These are phyloP conservation scores for Cuniculus paca DNA, from an alignment of 2,797 vertebrate species.

Conservation along the genomic window DNA sequence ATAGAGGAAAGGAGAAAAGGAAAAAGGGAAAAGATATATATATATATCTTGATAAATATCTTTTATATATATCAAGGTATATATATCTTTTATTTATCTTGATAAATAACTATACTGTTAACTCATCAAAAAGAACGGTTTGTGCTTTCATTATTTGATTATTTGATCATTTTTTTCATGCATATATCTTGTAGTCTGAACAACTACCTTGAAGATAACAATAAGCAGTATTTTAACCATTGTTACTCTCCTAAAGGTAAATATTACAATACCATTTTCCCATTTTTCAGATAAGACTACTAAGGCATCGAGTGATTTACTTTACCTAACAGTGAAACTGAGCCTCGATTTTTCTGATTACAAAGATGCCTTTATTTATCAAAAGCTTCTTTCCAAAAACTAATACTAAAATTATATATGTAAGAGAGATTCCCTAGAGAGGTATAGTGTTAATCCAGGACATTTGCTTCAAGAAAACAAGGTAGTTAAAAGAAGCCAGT, in stretches of 20 bases:
- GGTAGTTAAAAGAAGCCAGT: not conserved
- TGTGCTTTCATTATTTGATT: too few relatives aligned
- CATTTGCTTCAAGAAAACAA: slow-evolving; percentile 6
- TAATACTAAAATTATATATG: not conserved
- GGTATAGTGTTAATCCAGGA: not conserved
- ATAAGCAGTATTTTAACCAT: too few relatives aligned
- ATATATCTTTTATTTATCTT: too few relatives aligned
- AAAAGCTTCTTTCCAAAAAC: not conserved
- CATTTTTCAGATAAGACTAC: not conserved
- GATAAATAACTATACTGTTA: too few relatives aligned
- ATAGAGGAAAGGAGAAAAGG: too few relatives aligned
- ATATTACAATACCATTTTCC: fast-evolving
- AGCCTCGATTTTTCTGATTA: not conserved
- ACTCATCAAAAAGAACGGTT: too few relatives aligned
- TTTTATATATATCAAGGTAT: too few relatives aligned
- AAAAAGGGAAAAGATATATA: too few relatives aligned
- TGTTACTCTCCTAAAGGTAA: not conserved
- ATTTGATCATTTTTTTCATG: too few relatives aligned
- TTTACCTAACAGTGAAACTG: not conserved
- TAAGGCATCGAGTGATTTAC: not conserved
- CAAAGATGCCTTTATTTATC: not conserved
- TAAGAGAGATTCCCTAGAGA: not conserved
- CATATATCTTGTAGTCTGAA: too few relatives aligned
- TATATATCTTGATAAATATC: too few relatives aligned
- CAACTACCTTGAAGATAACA: too few relatives aligned